Conservation (phyloP, 2,113 vertebrate genomes). For the Actinemys pallida region DNA sequence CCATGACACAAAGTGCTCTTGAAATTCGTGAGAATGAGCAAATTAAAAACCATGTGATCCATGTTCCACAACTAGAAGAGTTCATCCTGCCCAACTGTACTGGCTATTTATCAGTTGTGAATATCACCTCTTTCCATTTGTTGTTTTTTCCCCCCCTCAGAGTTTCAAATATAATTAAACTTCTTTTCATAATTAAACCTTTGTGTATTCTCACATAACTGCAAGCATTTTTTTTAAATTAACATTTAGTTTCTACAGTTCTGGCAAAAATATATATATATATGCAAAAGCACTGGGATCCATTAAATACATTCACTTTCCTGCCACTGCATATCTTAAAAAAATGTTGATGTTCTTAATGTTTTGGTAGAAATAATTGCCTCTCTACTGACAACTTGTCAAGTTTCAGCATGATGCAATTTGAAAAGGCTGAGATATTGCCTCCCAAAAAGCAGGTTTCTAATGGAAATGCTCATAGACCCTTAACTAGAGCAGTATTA, state of each 20-base stretch:
- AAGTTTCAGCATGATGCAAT: slow-evolving; percentile 34
- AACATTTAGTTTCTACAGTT: neutral
- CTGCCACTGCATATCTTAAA: neutral
- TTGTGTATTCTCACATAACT: neutral
- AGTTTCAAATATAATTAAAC: neutral
- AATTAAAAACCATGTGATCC: neutral
- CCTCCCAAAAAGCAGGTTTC: neutral
- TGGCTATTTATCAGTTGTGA: neutral
- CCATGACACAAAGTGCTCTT: slow-evolving; percentile 54
- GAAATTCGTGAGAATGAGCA: slow-evolving; percentile 35
- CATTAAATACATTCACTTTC: neutral
- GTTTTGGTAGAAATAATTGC: slow-evolving; percentile 60
- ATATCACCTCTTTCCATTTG: neutral
- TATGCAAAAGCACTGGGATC: neutral
- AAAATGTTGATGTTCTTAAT: slow-evolving; percentile 21
- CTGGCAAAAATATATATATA: neutral
- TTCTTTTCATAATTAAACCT: neutral
- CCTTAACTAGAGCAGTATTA: neutral
- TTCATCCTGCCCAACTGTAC: neutral
- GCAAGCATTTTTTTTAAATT: neutral
- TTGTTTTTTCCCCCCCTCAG: neutral
- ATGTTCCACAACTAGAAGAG: neutral
- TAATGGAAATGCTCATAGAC: neutral
- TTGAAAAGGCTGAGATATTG: neutral
- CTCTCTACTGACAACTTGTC: slow-evolving; percentile 60